Conservation (phyloP, 2,113 vertebrate species). For the Alosa alosa region DNA sequence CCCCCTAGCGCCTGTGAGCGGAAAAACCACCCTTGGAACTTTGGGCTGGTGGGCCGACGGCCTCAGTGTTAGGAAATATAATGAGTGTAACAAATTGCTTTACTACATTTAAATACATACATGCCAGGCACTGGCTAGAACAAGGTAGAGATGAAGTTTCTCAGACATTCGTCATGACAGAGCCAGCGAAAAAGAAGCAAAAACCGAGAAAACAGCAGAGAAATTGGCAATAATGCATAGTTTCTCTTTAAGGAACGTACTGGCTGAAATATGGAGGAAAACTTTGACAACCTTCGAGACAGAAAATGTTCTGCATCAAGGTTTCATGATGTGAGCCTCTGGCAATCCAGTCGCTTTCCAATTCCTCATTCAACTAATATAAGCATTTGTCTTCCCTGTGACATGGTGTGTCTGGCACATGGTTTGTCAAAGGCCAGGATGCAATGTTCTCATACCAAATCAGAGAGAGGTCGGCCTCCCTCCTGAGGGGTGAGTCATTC, state of each 20-base stretch:
- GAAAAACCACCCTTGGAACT: too few species aligned
- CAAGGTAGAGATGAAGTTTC: too few species aligned
- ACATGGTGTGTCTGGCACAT: neutral
- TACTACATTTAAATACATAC: too few species aligned
- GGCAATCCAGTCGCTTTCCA: neutral
- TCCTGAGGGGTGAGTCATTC: conserved; percentile 8
- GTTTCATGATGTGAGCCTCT: neutral
- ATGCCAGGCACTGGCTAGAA: too few species aligned
- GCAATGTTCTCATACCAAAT: neutral
- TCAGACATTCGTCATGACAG: too few species aligned
- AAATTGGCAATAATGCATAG: too few species aligned
- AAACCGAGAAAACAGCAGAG: too few species aligned
- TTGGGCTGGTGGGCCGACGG: too few species aligned
- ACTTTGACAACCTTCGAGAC: neutral
- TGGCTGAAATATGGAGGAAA: neutral
- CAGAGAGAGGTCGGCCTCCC: neutral
- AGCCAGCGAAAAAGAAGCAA: too few species aligned
- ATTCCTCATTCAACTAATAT: neutral
- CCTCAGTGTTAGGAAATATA: too few species aligned
- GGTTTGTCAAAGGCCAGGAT: neutral
- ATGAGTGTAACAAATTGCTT: too few species aligned
- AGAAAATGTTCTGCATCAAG: neutral
- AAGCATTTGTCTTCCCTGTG: neutral
- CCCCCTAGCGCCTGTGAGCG: too few species aligned
- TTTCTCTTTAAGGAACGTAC: neutral